These are phyloP conservation scores for Malurus cyaneus DNA, from an alignment of 2,113 vertebrate genomes.

Conservation along the genomic window DNA sequence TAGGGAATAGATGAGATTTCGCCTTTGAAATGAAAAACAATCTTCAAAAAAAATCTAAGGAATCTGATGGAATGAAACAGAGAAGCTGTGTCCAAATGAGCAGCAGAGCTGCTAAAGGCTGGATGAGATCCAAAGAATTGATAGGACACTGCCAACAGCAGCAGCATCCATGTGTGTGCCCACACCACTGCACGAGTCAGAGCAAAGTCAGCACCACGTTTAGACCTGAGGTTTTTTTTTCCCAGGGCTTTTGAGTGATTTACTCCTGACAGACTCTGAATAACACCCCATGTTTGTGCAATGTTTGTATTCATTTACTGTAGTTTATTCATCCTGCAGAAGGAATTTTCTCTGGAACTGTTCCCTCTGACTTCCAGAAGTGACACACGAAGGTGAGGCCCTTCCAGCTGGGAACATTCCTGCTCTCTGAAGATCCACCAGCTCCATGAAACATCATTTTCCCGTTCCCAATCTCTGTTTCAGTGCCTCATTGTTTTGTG, in stretches of 20 bases:
- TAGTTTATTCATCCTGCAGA: not conserved
- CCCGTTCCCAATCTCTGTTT: not conserved
- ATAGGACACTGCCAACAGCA: not conserved
- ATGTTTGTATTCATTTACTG: not conserved
- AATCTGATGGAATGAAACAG: not conserved
- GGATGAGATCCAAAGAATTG: not conserved
- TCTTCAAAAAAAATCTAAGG: accelerated
- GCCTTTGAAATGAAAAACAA: not conserved
- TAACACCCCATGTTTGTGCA: not conserved
- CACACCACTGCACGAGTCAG: not conserved
- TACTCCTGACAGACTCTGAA: not conserved
- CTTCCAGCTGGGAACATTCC: not conserved
- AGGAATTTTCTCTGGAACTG: not conserved
- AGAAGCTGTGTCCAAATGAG: not conserved
- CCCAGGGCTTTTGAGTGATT: not conserved
- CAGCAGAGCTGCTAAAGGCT: not conserved
- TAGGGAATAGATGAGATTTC: not conserved
- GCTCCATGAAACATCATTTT: not conserved
- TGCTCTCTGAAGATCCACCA: not conserved
- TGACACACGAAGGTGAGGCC: not conserved
- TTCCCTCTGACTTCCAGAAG: not conserved
- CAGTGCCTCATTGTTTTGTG: not conserved
- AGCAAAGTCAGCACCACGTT: not conserved
- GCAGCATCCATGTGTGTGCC: not conserved
- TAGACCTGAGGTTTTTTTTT: not conserved